Evolutionary conservation across 2,888 invertebrate genomes (phyloP).

Genomic region (Candidula unifasciata): DNA sequence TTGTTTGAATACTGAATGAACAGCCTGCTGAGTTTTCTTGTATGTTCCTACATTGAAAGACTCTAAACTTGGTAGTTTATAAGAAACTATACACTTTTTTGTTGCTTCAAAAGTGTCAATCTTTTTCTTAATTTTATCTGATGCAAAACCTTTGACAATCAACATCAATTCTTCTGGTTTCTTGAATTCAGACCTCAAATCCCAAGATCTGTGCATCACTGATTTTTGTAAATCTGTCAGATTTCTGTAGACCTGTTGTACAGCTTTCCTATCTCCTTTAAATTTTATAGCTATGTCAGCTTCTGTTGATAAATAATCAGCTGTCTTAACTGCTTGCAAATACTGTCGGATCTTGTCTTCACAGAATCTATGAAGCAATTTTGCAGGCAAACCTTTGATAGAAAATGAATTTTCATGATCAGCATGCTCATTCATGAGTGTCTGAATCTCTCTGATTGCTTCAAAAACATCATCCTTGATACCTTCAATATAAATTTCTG

Average conservation of each 20-base stretch:
- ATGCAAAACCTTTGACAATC: conserved; percentile 2
- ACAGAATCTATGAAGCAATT: background rate
- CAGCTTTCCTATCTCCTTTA: background rate
- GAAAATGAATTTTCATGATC: background rate
- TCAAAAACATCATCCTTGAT: conserved; percentile 35
- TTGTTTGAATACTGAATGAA: background rate
- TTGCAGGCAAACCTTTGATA: background rate
- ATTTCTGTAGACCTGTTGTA: background rate
- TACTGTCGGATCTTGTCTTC: background rate
- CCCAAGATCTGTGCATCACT: background rate
- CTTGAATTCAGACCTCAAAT: conserved; percentile 17
- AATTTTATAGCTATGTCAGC: conserved; percentile 5
- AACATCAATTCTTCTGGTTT: conserved; percentile 2
- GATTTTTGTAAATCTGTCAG: background rate
- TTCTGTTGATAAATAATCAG: background rate
- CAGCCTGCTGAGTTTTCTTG: background rate
- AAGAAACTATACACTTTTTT: conserved; percentile 5
- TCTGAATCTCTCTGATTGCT: background rate
- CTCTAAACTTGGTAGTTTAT: background rate
- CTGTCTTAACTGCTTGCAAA: background rate
- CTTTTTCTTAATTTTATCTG: background rate
- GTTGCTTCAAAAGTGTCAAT: background rate
- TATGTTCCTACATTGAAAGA: background rate
- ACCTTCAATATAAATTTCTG: conserved; percentile 16
- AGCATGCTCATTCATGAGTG: background rate